Conservation (phyloP, 2,797 vertebrate genomes). For the Halcyon badia region DNA sequence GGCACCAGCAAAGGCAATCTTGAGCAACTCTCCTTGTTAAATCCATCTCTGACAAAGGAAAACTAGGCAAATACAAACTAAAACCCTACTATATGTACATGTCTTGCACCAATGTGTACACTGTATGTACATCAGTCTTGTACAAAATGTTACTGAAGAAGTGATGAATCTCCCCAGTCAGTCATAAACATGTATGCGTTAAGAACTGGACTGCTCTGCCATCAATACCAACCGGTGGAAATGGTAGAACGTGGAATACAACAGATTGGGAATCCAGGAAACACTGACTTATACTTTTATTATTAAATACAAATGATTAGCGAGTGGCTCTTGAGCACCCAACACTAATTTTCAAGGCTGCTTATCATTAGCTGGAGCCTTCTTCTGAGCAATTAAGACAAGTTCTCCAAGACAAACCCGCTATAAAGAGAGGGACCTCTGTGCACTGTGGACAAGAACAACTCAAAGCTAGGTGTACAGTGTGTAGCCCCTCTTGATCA, state of each 20-base stretch:
- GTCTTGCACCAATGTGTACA: not conserved
- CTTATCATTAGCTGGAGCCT: not conserved
- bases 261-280: not conserved
- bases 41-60: not conserved
- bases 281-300: not conserved
- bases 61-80: not conserved
- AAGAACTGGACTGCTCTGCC: not conserved
- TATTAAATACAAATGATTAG: not conserved
- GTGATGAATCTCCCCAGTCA: not conserved
- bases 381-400: not conserved
- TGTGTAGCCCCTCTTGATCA: not conserved
- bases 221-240: not conserved
- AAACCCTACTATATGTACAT: not conserved
- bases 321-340: not conserved
- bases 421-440: not conserved
- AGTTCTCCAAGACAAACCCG: not conserved
- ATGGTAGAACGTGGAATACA: not conserved
- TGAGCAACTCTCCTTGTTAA: not conserved
- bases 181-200: not conserved
- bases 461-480: accelerated
- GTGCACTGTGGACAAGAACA: not conserved
- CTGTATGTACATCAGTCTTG: not conserved
- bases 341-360: not conserved
- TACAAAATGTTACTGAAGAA: not conserved
- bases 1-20: not conserved